These are phyloP conservation scores for Amphibalanus amphitrite DNA, from an alignment of 1,140 invertebrate species.

Conservation along the genomic window DNA sequence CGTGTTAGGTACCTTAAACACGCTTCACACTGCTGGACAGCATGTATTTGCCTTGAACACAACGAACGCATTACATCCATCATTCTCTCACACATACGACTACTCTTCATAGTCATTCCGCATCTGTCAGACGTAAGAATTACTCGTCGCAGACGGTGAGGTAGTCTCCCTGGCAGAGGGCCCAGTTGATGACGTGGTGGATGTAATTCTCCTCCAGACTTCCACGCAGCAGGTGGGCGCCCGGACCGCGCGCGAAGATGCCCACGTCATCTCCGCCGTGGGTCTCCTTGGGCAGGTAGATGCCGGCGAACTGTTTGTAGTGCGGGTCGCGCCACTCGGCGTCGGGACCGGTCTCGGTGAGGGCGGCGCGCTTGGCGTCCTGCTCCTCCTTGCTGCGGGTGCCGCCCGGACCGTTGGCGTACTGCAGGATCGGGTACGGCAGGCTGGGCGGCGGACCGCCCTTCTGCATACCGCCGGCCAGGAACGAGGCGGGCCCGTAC, in stretches of 20 bases:
- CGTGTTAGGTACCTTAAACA: too few species aligned
- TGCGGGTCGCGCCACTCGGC: conserved; percentile 7
- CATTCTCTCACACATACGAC: too few species aligned
- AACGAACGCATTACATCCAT: too few species aligned
- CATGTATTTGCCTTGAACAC: too few species aligned
- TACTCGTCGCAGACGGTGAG: conserved; percentile 1
- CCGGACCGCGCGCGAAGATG: conserved; percentile 41
- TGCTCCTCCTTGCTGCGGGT: conserved; percentile 26
- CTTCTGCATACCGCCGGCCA: background rate
- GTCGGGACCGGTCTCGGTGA: conserved; percentile 2
- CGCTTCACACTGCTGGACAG: too few species aligned
- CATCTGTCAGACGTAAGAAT: too few species aligned
- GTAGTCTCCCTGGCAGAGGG: background rate
- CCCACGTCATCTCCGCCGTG: conserved; percentile 81
- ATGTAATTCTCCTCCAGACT: background rate
- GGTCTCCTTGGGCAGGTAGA: conserved; percentile 34
- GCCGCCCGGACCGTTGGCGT: conserved; percentile 49
- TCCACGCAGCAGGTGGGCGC: background rate
- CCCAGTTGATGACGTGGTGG: conserved; percentile 1
- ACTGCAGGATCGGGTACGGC: conserved; percentile 62
- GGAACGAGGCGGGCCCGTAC: background rate
- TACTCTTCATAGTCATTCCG: too few species aligned
- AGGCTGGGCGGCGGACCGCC: conserved; percentile 22
- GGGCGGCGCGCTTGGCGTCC: background rate
- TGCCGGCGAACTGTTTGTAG: conserved; percentile 14